These are phyloP conservation scores for Octodon degus DNA, from an alignment of 2,113 vertebrate genomes.

Conservation along the genomic window DNA sequence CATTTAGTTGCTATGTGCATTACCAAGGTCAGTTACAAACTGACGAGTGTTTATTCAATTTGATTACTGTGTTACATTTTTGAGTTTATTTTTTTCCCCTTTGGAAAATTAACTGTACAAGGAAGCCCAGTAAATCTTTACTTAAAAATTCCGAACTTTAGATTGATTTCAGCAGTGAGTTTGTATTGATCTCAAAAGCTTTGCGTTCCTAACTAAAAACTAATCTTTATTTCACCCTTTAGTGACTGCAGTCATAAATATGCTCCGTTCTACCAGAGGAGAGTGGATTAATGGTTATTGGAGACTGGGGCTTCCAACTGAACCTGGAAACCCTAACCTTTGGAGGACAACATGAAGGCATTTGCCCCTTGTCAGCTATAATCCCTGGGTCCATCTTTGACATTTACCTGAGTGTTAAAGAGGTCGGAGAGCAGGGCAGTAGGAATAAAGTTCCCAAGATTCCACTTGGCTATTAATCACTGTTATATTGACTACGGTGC, in stretches of 20 bases:
- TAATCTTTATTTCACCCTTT: constrained; percentile 93
- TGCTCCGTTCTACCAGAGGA: constrained; percentile 85
- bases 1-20: constrained; percentile 83
- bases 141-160: constrained; percentile 92
- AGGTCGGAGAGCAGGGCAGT: constrained; percentile 77
- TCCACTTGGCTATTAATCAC: constrained; percentile 76
- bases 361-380: constrained; percentile 88
- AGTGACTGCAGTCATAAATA: constrained; percentile 91
- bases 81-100: constrained; percentile 79
- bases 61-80: constrained; percentile 87
- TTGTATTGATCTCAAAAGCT: constrained; percentile 90
- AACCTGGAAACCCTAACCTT: constrained; percentile 89
- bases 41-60: constrained; percentile 84
- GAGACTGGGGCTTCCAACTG: constrained; percentile 88
- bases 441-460: constrained; percentile 76
- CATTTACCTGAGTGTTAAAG: constrained; percentile 87
- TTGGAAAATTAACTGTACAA: constrained; percentile 88
- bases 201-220: constrained; percentile 91
- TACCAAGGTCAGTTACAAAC: constrained; percentile 85
- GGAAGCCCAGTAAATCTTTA: constrained; percentile 90
- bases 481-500: constrained; percentile 58
- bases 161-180: constrained; percentile 90
- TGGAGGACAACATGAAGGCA: constrained; percentile 88
- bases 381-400: constrained; percentile 85
- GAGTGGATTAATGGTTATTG: constrained; percentile 91